phyloP scores from a whole-genome alignment of 2,113 vertebrate species.

The Caranx ignobilis region DNA sequence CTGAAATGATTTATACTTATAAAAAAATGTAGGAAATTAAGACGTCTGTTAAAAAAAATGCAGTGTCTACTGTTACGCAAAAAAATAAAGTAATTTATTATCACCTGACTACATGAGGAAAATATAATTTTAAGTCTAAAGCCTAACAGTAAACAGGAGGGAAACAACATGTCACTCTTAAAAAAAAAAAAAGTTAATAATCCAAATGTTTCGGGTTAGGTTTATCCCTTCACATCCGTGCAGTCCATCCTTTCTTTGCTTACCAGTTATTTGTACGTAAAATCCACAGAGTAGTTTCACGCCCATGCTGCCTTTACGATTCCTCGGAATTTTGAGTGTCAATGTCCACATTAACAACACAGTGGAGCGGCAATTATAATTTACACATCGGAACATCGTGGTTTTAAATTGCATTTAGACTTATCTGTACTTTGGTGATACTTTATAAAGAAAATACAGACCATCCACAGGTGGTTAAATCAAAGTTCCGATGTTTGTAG shows the following conservation, averaged over 20 bases:
- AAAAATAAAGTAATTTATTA: no score
- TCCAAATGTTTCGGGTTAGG: neutral
- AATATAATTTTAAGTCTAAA: neutral
- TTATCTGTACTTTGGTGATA: neutral
- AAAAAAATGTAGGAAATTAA: neutral
- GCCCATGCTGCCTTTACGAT: neutral
- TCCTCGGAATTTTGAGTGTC: neutral
- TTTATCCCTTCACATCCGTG: neutral
- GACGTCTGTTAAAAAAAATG: no score
- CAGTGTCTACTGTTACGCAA: no score
- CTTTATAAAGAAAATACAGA: neutral
- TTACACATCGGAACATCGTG: neutral
- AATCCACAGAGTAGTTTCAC: neutral
- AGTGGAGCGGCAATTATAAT: fast-evolving
- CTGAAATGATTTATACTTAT: neutral
- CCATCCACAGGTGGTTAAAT: neutral
- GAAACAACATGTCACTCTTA: no score
- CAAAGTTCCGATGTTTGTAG: neutral
- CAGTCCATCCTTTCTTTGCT: conserved; percentile 7
- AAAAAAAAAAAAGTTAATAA: no score
- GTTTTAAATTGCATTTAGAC: neutral
- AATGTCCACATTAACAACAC: fast-evolving
- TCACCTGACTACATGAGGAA: no score
- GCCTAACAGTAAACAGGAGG: neutral
- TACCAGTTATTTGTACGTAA: neutral